Percentiles rank a stretch among this genome's conserved stretches.
Evolutionary conservation across 1,140 invertebrate species (phyloP).

Genomic region (Euura lappo): DNA sequence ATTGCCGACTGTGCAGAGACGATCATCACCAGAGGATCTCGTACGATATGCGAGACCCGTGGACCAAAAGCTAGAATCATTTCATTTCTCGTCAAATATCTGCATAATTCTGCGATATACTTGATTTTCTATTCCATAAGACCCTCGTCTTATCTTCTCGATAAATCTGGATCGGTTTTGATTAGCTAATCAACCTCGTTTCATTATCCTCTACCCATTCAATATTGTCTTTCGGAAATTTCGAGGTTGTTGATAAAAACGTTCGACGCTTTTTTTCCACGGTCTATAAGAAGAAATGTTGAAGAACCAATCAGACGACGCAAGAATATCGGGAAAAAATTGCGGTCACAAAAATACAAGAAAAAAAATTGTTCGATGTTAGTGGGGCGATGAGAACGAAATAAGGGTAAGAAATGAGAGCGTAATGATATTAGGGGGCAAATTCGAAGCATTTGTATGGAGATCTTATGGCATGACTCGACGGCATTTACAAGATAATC

Average conservation of each 20-base stretch:
- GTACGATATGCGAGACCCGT: neutral
- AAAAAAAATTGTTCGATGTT: neutral
- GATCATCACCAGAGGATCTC: neutral
- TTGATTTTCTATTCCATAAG: no score
- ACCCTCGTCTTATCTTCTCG: no score
- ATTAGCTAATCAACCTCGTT: no score
- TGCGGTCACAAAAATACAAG: neutral
- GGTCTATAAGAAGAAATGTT: neutral
- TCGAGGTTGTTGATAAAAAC: no score
- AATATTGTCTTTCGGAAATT: no score
- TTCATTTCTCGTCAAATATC: neutral
- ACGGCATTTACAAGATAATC: slow-evolving; percentile 10
- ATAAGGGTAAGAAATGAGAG: slow-evolving; percentile 1
- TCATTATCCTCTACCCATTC: no score
- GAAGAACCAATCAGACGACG: neutral
- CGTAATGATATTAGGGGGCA: slow-evolving; percentile 5
- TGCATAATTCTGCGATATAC: neutral
- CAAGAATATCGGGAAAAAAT: neutral
- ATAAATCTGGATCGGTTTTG: no score
- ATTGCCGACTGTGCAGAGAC: neutral
- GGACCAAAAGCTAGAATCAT: neutral
- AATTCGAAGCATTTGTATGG: slow-evolving; percentile 13
- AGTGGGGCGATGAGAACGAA: neutral
- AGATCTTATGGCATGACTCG: slow-evolving; percentile 11
- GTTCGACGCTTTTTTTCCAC: no score